Evolutionary conservation across 2,888 invertebrate species (phyloP).

Genomic region (Nasonia oneida): DNA sequence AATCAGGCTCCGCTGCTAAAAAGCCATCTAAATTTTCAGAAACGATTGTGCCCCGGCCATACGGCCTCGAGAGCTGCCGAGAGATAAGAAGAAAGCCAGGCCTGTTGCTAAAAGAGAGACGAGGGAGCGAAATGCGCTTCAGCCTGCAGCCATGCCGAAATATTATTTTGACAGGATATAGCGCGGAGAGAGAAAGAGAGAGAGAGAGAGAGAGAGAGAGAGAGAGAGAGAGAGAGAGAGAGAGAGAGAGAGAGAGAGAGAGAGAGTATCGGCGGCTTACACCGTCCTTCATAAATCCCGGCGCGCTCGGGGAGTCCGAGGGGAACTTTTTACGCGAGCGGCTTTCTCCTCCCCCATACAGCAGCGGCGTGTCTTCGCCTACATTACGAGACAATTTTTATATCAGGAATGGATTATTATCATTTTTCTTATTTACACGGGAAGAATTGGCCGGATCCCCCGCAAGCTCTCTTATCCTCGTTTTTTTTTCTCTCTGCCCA

Average conservation of each 20-base stretch:
- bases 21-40: not conserved
- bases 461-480: constrained; percentile 40
- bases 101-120: not conserved
- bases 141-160: constrained; percentile 35
- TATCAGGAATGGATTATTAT: constrained; percentile 57
- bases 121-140: constrained; percentile 16
- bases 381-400: constrained; percentile 57
- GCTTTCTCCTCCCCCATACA: not conserved
- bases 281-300: constrained; percentile 50
- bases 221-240: not conserved
- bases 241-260: not conserved
- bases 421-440: constrained; percentile 57
- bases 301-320: not conserved
- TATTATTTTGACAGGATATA: constrained; percentile 56
- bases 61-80: not conserved
- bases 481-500: constrained; percentile 18
- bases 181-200: not conserved
- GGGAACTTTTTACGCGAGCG: not conserved
- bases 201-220: not conserved
- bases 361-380: constrained; percentile 1
- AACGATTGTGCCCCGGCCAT: not conserved
- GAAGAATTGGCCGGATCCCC: constrained; percentile 43
- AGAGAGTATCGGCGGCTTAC: not conserved
- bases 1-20: not conserved
- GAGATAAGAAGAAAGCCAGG: constrained; percentile 6